phyloP scores from a whole-genome alignment of 1,140 invertebrate species.

The Aphaenogaster floridana region DNA sequence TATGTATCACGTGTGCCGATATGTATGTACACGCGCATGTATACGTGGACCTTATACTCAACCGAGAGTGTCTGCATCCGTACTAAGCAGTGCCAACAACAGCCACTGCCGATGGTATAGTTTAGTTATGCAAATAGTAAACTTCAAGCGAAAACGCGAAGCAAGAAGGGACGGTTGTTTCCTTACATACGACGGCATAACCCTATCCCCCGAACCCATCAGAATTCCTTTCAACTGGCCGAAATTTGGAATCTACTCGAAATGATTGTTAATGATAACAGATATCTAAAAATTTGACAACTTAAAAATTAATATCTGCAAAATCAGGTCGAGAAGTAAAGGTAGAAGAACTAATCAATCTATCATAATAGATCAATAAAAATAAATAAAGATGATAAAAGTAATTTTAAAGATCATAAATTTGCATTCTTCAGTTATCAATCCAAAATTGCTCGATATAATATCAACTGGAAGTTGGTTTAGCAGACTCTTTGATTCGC shows the following conservation, averaged over 20 bases:
- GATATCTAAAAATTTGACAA: background rate
- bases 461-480: background rate
- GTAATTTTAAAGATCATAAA: background rate
- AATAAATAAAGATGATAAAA: background rate
- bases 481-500: background rate
- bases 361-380: background rate
- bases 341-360: background rate
- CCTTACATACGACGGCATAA: background rate
- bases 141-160: conserved; percentile 27
- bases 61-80: conserved; percentile 60
- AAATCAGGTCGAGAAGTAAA: background rate
- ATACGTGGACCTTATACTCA: conserved; percentile 50
- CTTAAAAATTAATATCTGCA: background rate
- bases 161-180: conserved; percentile 61
- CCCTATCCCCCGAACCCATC: background rate
- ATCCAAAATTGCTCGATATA: background rate
- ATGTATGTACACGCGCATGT: conserved; percentile 4
- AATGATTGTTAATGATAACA: conserved; percentile 50
- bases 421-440: conserved; percentile 3
- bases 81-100: conserved; percentile 69
- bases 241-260: conserved; percentile 31
- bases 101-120: conserved; percentile 58
- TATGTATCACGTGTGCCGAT: conserved; percentile 15
- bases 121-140: conserved; percentile 76
- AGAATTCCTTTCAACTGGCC: conserved; percentile 20